A percentile compares a stretch with the other conserved stretches of the same genome.
These are phyloP conservation scores for Fragum sueziense DNA, from an alignment of 2,888 invertebrate species.

Conservation along the genomic window DNA sequence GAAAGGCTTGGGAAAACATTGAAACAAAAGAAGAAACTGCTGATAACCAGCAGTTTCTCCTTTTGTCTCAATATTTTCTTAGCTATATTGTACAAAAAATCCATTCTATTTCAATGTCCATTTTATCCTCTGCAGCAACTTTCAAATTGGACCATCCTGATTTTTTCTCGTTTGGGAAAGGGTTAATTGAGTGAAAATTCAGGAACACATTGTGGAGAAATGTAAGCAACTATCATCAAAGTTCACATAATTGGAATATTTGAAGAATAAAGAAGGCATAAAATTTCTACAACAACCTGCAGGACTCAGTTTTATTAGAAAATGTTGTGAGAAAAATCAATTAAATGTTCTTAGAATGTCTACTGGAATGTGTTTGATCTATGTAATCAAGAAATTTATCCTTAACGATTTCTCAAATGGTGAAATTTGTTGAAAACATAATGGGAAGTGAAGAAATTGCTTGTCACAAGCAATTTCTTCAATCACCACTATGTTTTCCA, in stretches of 20 bases:
- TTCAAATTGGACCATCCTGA: no score
- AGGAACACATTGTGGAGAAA: not conserved
- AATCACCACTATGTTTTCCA: not conserved
- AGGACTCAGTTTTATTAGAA: not conserved
- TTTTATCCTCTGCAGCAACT: no score
- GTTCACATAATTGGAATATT: not conserved
- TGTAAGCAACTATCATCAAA: not conserved
- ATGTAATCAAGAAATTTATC: not conserved
- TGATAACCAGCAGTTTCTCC: no score
- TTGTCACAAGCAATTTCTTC: not conserved
- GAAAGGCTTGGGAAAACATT: no score
- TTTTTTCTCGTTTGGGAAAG: not conserved
- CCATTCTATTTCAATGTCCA: no score
- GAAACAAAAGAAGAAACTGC: no score
- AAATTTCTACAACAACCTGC: not conserved
- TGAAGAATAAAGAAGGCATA: not conserved
- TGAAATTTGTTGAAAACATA: no score
- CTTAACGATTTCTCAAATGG: no score
- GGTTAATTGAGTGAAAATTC: not conserved
- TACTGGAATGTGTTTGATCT: not conserved
- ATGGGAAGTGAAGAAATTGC: not conserved
- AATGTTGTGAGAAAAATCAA: constrained; percentile 9
- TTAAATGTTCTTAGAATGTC: not conserved
- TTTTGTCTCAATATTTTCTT: no score
- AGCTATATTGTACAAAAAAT: no score